Evolutionary conservation across 2,797 vertebrate species (phyloP), one percentile per base, ranked within the genome.

Genomic region (Eulemur coronatus): DNA sequence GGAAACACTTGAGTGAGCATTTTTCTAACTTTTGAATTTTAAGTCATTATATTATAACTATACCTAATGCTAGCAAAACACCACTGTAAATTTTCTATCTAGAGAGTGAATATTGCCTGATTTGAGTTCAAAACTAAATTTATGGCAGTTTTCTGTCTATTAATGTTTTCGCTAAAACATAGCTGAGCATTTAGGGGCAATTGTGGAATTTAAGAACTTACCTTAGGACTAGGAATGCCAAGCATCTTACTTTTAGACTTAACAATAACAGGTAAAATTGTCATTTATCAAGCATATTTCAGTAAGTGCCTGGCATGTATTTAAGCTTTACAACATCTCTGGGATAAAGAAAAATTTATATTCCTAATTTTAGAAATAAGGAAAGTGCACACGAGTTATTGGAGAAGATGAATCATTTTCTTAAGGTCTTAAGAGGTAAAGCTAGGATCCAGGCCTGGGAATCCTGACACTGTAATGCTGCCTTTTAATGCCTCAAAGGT

Each of bases 21-120:
- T 93, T 96, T 91, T 33, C 50, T 95, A 81, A 92, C 59, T 76
- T 93, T 85, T 94, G 79, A 90, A 57, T 70, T 91, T 91, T 63
- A 91, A 85, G 78, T 43, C 46, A 80, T 97, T 87, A 35, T 17
- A 26, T 95, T 85, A 5, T 86, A 88, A 95, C 11, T 30, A 7
- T 63, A 55, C n/a, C 38, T 67, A 88, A 94, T 88, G 79, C 50
- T 63, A 46, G 28, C 38, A 70, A 96, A 70, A 91, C 0, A 28
- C 33, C 38, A 48, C 7, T 85, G 22, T 81, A 90, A 86, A 91
- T 88, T 90, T 89, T 73, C 65, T 69, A 33, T 63, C 28, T 91
- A 94, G 33, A 46, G 11, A 35, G 15, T 26, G 26, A 90, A 67
- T 57, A 70, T 61, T 79, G 15, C 69, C 76, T 65, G 13, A 90